These are phyloP conservation scores for Podotricha telesiphe DNA, from an alignment of 2,888 invertebrate genomes.

Conservation along the genomic window DNA sequence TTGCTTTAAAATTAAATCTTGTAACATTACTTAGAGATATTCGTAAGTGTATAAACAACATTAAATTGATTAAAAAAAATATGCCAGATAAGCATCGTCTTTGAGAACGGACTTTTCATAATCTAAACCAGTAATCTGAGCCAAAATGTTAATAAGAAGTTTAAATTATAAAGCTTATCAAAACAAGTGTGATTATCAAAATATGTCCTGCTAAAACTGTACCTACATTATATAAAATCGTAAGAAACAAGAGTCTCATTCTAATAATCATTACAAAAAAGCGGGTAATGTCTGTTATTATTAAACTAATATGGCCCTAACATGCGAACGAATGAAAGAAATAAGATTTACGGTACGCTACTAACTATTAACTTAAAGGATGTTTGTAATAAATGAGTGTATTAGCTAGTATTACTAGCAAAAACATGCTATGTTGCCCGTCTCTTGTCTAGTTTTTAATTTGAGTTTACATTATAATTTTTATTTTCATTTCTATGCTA, in stretches of 20 bases:
- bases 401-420: not conserved
- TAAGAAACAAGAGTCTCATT: slow-evolving; percentile 10
- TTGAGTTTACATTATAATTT: too few species aligned
- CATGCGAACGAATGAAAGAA: slow-evolving; percentile 2
- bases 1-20: too few species aligned
- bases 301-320: not conserved
- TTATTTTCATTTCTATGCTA: too few species aligned
- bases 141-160: too few species aligned
- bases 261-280: slow-evolving; percentile 14
- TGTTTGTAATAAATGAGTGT: not conserved
- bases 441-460: too few species aligned
- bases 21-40: too few species aligned
- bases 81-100: not conserved
- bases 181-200: not conserved
- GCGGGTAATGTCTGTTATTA: slow-evolving; percentile 14
- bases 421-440: too few species aligned
- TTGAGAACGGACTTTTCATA: too few species aligned
- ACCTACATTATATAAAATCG: not conserved
- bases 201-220: not conserved
- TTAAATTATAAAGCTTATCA: not conserved
- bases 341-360: not conserved
- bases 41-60: too few species aligned
- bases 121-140: too few species aligned
- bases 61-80: too few species aligned
- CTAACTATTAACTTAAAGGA: not conserved